Conservation (phyloP, 2,888 invertebrate genomes). For the Baccha elongata region DNA sequence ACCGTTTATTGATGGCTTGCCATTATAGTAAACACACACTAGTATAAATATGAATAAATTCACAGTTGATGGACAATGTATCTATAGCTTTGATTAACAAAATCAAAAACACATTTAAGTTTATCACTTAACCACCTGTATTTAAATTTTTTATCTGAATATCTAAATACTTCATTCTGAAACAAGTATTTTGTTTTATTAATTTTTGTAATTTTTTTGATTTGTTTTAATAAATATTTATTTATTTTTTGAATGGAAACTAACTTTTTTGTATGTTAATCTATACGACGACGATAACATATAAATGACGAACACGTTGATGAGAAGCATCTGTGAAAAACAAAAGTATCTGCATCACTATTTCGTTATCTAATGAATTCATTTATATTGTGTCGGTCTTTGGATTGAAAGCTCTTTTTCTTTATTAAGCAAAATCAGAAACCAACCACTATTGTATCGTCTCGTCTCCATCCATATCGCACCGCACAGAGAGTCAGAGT, state of each 20-base stretch:
- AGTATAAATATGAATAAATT: neutral
- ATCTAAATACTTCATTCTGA: neutral
- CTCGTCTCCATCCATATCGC: neutral
- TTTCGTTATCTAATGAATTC: slow-evolving; percentile 71
- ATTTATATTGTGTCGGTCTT: slow-evolving; percentile 49
- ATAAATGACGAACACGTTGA: slow-evolving; percentile 27
- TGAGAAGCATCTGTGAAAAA: slow-evolving; percentile 63
- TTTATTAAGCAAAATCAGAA: neutral
- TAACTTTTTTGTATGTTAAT: neutral
- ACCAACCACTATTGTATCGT: neutral
- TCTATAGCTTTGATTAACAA: neutral
- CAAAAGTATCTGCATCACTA: slow-evolving; percentile 73
- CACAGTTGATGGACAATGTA: slow-evolving; percentile 24
- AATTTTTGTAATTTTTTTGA: slow-evolving; percentile 4
- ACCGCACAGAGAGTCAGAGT: slow-evolving; percentile 8
- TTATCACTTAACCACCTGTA: neutral
- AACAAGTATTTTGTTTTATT: neutral
- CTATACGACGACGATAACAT: slow-evolving; percentile 8
- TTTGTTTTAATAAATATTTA: slow-evolving; percentile 11
- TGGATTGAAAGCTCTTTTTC: slow-evolving; percentile 61
- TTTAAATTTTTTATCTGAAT: slow-evolving; percentile 28
- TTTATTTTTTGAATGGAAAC: slow-evolving; percentile 30
- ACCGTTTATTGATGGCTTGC: slow-evolving; percentile 11
- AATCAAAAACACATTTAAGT: neutral
- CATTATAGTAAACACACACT: too few species aligned